Base-by-base conservation (phyloP, 1,140 invertebrate species). In the Acromyrmex heyeri region DNA sequence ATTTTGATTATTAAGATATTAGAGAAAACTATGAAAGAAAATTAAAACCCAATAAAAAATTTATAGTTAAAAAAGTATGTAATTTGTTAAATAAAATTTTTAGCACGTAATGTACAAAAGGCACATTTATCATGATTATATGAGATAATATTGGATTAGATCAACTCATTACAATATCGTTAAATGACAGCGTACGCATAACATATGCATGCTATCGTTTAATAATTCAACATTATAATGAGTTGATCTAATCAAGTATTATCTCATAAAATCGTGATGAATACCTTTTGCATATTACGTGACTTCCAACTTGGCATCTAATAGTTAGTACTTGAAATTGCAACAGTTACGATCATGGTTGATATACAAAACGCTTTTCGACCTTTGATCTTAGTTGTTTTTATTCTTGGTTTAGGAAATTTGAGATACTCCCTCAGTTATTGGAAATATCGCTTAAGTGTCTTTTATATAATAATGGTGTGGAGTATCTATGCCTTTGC, bases 201-300 rank as follows among this genome's bases (percentile, higher is more conserved):
- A 44, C 7, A 44, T 30, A 30, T 44, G 10, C 38, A 44, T 44
- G 38, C 38, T 67, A n/a, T 34, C 21, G 3, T 57, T 70, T 81
- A 81, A 70, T 44, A 16, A 70, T 82, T 57, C 48, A 82, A 81
- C 24, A 24, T 44, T 72, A 48, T 59, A 59, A 34, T 38, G 53
- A 72, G 65, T 18, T 38, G 34, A 72, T 59, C 64, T 59, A 70
- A 82, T 82, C 48, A 82, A 82, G 21, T 38, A 44, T 82, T 30
- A 44, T 44, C 38, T 21, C 18, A 72, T 48, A 10, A 1, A 44
- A 82, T 14, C 18, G 2, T 30, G 14, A 82, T 59, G 18, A 82
- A 72, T 34, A 10, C 3, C 34, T 14, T n/a, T 44, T 59, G 16
- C 1, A 72, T 8, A 55, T 16, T 48, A 48, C 44, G n/a, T 16